Percentiles rank a stretch among this genome's conserved stretches.
These are phyloP conservation scores for Gallinago solitaria DNA, from an alignment of 2,797 vertebrate species.

Conservation along the genomic window DNA sequence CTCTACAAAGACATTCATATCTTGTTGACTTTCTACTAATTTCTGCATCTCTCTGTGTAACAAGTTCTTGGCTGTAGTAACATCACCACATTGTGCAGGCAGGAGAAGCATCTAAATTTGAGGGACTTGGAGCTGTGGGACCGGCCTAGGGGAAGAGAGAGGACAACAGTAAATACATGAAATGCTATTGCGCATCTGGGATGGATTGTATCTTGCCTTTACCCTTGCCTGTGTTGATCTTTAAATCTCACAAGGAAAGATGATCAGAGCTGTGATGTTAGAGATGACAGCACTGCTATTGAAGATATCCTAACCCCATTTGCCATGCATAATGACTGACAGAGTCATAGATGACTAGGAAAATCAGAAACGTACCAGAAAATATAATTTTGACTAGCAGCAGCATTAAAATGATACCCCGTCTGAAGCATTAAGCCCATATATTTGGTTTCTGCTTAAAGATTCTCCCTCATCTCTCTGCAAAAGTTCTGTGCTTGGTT, in stretches of 20 bases:
- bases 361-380: neutral
- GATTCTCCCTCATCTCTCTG: neutral
- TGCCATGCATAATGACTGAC: neutral
- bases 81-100: neutral
- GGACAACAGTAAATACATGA: neutral
- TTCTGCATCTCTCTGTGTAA: neutral
- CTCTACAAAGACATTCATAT: neutral
- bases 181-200: neutral
- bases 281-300: neutral
- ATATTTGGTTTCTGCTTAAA: neutral
- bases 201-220: neutral
- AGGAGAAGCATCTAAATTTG: neutral
- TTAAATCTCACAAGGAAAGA: neutral
- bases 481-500: neutral
- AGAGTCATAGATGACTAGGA: neutral
- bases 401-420: neutral
- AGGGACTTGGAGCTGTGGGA: fast-evolving
- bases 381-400: neutral
- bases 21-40: neutral
- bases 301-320: neutral
- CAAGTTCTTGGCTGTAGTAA: neutral
- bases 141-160: neutral
- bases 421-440: neutral
- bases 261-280: neutral
- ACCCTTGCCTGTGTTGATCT: neutral